Evolutionary conservation across 2,113 vertebrate species (phyloP).

Genomic region (Strigops habroptila): DNA sequence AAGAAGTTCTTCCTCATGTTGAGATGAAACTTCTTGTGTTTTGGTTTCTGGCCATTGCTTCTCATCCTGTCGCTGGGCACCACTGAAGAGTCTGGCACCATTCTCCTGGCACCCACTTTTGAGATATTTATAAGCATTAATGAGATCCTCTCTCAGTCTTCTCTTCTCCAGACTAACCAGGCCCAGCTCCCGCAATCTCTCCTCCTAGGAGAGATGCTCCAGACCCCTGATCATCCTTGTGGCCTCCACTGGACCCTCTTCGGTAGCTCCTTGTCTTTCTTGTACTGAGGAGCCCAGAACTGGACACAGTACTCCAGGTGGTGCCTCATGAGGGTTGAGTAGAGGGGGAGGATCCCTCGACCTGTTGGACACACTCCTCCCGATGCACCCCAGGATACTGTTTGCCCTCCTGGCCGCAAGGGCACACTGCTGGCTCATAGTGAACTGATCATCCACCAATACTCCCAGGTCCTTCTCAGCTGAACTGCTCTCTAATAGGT

Average conservation of each 20-base stretch:
- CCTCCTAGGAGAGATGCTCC: no score
- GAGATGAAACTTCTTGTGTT: background rate
- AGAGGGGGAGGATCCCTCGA: background rate
- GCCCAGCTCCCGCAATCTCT: no score
- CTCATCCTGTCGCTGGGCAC: background rate
- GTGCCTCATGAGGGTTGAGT: background rate
- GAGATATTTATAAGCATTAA: no score
- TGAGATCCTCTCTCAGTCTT: no score
- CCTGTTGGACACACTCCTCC: background rate
- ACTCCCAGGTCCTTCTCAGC: background rate
- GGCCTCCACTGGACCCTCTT: background rate
- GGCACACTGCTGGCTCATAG: background rate
- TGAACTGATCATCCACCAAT: background rate
- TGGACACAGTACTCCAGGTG: background rate
- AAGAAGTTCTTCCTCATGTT: background rate
- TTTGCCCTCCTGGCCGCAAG: background rate
- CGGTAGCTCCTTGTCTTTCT: background rate
- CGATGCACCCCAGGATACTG: background rate
- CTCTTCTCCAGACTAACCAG: no score
- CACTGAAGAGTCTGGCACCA: no score
- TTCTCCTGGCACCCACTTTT: no score
- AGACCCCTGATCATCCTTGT: no score
- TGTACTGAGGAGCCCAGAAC: background rate
- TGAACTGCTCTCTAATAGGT: background rate
- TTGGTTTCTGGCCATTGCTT: background rate